Conservation (phyloP, 1,140 invertebrate species). For the Eufriesea mexicana region DNA sequence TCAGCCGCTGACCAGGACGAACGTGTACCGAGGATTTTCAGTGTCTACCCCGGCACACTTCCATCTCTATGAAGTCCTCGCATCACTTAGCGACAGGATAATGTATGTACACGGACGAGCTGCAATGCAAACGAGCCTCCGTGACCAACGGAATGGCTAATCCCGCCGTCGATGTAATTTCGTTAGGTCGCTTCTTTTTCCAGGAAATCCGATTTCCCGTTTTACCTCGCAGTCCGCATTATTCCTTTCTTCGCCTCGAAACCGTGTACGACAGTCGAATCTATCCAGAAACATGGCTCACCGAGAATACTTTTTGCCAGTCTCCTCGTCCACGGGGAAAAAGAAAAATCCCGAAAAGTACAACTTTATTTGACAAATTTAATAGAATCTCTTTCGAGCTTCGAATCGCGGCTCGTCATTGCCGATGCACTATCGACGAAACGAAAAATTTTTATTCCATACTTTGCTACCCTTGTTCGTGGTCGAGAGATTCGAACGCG, state of each 20-base stretch:
- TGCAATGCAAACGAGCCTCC: conserved; percentile 37
- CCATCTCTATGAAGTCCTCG: conserved; percentile 40
- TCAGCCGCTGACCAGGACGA: conserved; percentile 27
- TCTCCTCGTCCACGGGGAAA: too few relatives aligned
- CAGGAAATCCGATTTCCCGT: background rate
- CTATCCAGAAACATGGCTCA: too few relatives aligned
- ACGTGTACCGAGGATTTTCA: conserved; percentile 57
- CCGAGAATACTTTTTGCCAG: too few relatives aligned
- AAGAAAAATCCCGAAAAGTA: too few relatives aligned
- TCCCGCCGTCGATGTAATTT: conserved; percentile 3
- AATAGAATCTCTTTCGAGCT: too few relatives aligned
- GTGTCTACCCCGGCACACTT: conserved; percentile 21
- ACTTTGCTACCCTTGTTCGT: too few relatives aligned
- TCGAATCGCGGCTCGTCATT: too few relatives aligned
- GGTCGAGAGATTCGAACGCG: too few relatives aligned
- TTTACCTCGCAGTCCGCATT: background rate
- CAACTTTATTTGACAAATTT: too few relatives aligned
- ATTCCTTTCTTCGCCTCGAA: background rate
- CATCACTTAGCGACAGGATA: conserved; percentile 51
- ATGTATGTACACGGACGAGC: conserved; percentile 45
- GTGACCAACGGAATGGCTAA: conserved; percentile 19
- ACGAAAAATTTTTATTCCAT: too few relatives aligned
- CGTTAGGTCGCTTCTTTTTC: background rate
- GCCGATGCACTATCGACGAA: too few relatives aligned
- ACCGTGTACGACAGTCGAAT: background rate